These are phyloP conservation scores for Limulus polyphemus DNA, from an alignment of 2,888 invertebrate genomes.

Conservation along the genomic window DNA sequence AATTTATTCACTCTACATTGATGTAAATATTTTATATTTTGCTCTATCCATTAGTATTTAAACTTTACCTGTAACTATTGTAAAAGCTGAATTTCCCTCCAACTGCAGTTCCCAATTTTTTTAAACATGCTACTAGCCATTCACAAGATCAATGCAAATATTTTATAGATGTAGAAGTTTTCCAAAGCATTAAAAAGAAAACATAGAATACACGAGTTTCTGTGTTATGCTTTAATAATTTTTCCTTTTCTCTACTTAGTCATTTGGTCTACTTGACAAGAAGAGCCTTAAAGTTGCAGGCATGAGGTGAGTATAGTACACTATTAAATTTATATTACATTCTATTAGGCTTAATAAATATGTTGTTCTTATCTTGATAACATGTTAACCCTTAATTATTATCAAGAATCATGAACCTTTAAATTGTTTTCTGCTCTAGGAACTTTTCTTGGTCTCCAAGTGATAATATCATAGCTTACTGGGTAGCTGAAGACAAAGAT, in stretches of 20 bases:
- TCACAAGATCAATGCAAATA: too few species aligned
- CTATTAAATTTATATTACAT: not conserved
- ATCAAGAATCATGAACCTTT: not conserved
- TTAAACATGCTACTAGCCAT: too few species aligned
- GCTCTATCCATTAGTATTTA: too few species aligned
- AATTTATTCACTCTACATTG: too few species aligned
- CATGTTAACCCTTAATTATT: not conserved
- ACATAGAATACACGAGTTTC: too few species aligned
- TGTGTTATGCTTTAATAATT: not conserved
- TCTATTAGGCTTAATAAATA: not conserved
- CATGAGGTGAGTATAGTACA: slow-evolving; percentile 33
- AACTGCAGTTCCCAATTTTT: too few species aligned
- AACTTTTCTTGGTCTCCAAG: slow-evolving; percentile 98
- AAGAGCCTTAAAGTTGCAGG: slow-evolving; percentile 65
- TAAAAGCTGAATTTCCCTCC: too few species aligned
- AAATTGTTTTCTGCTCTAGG: slow-evolving; percentile 42
- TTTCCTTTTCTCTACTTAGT: slow-evolving; percentile 40
- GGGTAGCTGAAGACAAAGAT: slow-evolving; percentile 89
- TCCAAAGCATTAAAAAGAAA: too few species aligned
- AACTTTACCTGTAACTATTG: too few species aligned
- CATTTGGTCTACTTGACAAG: slow-evolving; percentile 83
- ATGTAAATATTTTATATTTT: too few species aligned
- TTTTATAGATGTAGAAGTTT: too few species aligned
- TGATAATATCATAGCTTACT: slow-evolving; percentile 89
- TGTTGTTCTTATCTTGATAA: slow-evolving; percentile 1